Evolutionary conservation across 1,140 invertebrate species (phyloP), one percentile per base, ranked within the genome.

Genomic region (Magallana gigas): DNA sequence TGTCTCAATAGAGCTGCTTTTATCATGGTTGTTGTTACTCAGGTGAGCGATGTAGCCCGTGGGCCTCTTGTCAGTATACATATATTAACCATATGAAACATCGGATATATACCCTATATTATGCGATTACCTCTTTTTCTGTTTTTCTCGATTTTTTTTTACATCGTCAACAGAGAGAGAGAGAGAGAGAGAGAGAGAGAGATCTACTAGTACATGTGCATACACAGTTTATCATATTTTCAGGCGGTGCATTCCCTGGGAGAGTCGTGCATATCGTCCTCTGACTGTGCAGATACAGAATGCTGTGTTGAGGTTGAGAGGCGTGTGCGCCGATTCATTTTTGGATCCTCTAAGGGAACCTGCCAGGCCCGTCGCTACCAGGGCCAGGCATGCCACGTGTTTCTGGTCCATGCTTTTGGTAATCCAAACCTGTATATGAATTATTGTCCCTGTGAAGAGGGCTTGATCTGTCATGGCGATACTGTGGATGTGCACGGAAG

Each of bases 371-470:
- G 68, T 36, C 62, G 84, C 12, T 85, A 85, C 68, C 84, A 85
- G 57, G 84, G 84, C 0, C 84, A 85, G 56, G 60, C 84, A 8
- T 85, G 84, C 56, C 84, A 85, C 56, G 84, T 85, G 62, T 85
- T 71, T 23, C n/a, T 85, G 7, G 8, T 71, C 8, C 62, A 71
- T 9, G 62, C 48, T 18, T 85, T 85, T 8, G 62, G 62, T 18
- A 85, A 76, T 11, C 84, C 84, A 16, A 76, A 85, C n/a, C 71
- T 85, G 56, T 85, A 23, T n/a, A 56, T 85, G 84, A 76, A 76
- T 18, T 85, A 85, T 57, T 85, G 84, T 16, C 84, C 84, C 2
- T 85, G 84, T 76, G 64, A 85, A 4, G 84, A 85, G 84, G 68
- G 68, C 0, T 23, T 85, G 56, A n/a, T 14, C 1, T 85, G 84